Percentiles rank a stretch among this genome's conserved stretches.
Conservation (phyloP, 1,140 invertebrate species). For the Cyclargus thomasi region DNA sequence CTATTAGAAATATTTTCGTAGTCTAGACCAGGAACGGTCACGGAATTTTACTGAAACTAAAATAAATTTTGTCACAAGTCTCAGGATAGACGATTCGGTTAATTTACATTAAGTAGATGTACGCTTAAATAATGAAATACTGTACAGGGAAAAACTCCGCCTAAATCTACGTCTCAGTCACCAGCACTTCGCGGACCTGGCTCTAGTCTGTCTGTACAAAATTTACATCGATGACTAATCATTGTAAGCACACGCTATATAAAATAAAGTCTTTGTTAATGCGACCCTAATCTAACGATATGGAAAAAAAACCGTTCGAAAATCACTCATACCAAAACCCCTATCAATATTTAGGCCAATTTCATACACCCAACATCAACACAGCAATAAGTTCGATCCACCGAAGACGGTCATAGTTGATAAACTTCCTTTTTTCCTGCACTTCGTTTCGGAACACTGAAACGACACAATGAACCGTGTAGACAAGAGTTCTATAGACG, state of each 20-base stretch:
- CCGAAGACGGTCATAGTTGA: neutral
- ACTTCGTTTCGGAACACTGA: too few species aligned
- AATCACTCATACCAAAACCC: conserved; percentile 21
- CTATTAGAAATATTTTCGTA: too few species aligned
- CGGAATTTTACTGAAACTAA: too few species aligned
- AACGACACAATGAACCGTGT: too few species aligned
- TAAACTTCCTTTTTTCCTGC: neutral
- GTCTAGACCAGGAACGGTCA: too few species aligned
- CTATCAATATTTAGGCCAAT: conserved; percentile 20
- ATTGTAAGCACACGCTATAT: conserved; percentile 30
- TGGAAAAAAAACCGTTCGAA: conserved; percentile 24
- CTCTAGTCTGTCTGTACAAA: conserved; percentile 30
- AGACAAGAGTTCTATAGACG: too few species aligned
- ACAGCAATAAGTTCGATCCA: neutral
- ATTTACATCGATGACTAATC: conserved; percentile 32
- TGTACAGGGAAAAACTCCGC: conserved; percentile 16
- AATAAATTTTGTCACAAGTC: conserved; percentile 18
- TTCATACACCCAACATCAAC: neutral
- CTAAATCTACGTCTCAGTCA: conserved; percentile 49
- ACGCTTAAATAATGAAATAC: neutral
- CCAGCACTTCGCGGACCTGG: conserved; percentile 16
- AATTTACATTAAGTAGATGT: neutral
- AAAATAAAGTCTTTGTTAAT: conserved; percentile 36
- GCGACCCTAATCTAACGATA: conserved; percentile 23
- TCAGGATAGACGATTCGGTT: neutral